Conservation (phyloP, 2,113 vertebrate genomes). For the Bubo scandiacus region DNA sequence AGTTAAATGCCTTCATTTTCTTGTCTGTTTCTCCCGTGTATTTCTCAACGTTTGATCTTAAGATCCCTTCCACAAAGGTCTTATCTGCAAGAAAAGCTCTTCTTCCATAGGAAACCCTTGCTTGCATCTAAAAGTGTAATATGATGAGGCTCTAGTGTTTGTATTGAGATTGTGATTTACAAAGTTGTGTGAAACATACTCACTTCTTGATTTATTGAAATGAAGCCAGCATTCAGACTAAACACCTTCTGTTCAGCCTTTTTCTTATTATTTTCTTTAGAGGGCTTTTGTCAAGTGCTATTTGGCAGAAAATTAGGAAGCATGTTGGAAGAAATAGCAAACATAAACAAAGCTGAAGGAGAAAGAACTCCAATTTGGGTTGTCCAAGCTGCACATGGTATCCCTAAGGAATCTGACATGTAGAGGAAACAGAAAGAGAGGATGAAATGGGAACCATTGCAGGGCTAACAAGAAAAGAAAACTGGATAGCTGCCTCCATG, state of each 20-base stretch:
- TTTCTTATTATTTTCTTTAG: constrained; percentile 5
- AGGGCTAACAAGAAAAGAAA: not conserved
- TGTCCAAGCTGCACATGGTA: not conserved
- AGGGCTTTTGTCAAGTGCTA: constrained; percentile 5
- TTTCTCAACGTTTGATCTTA: not conserved
- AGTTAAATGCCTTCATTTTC: not conserved
- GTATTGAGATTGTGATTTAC: not conserved
- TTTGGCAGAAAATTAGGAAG: constrained; percentile 26
- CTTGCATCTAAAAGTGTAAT: not conserved
- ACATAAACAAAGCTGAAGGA: constrained; percentile 3
- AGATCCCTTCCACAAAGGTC: not conserved
- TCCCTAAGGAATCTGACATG: not conserved
- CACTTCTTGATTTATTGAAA: constrained; percentile 30
- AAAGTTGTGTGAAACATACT: not conserved
- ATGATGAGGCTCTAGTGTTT: not conserved
- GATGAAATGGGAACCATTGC: not conserved
- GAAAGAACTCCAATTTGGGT: not conserved
- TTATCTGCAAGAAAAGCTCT: not conserved
- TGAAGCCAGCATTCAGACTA: not conserved
- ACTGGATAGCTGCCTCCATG: not conserved
- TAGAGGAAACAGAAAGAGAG: not conserved
- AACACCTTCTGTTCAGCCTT: constrained; percentile 40
- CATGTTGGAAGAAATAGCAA: constrained; percentile 18
- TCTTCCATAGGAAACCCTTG: not conserved
- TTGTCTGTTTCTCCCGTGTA: not conserved